These are phyloP conservation scores for Muntiacus reevesi DNA, from an alignment of 2,113 vertebrate species.

Conservation along the genomic window DNA sequence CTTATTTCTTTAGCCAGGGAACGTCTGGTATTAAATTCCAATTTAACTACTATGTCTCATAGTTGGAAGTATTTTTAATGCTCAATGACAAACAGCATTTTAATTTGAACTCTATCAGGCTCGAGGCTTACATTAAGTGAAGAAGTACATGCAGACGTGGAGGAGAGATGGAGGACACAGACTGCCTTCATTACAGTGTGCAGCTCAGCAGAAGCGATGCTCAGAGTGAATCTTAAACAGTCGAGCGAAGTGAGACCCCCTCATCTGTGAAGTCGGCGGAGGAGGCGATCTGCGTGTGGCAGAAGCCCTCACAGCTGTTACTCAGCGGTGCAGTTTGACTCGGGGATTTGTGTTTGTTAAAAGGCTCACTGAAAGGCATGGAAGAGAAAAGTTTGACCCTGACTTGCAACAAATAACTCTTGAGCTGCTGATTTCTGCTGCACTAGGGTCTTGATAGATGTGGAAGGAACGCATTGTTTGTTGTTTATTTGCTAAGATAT, in stretches of 20 bases:
- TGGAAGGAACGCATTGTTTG: accelerated
- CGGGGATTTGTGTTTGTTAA: conserved; percentile 18
- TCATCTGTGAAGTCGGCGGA: conserved; percentile 24
- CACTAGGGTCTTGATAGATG: background rate
- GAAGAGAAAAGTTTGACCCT: conserved; percentile 23
- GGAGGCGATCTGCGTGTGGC: conserved; percentile 22
- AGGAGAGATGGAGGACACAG: background rate
- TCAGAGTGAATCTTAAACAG: conserved; percentile 41
- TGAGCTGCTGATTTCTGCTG: background rate
- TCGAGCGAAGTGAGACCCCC: background rate
- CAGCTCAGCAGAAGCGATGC: conserved; percentile 38
- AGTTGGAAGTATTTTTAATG: conserved; percentile 2
- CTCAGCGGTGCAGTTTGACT: background rate
- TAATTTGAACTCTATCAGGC: conserved; percentile 30
- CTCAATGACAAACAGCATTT: conserved; percentile 42
- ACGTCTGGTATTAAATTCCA: background rate
- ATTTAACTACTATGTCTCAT: background rate
- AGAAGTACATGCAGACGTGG: background rate
- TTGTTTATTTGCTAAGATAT: background rate
- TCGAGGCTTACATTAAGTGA: background rate
- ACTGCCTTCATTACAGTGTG: background rate
- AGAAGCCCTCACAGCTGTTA: conserved; percentile 39
- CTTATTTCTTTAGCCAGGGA: background rate
- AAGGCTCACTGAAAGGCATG: background rate
- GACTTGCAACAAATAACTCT: background rate